Base-by-base conservation (phyloP, 2,113 vertebrate genomes). In the Sylvietta virens region DNA sequence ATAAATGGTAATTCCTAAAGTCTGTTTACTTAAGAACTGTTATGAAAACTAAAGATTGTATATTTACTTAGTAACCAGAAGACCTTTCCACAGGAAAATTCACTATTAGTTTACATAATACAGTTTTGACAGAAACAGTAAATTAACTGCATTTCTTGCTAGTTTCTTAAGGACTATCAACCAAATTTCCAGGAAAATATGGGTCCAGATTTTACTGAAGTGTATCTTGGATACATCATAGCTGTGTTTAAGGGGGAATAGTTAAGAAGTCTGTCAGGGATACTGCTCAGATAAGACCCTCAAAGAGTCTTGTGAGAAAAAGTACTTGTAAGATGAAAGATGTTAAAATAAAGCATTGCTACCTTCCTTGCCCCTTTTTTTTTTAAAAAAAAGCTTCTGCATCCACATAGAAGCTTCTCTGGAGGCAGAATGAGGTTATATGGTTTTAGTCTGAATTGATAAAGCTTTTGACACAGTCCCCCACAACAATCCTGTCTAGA, bases 61-160 rank as follows among this genome's bases (percentile, higher is more conserved):
- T 88, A 57, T 66, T 91, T 45, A 42, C 24, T 62, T 69, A 47
- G 4, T 48, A 84, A 86, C 19, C 7, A 54, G 35, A 58, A 69
- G 66, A 74, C 13, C 7, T 21, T 54, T 83, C 12, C 37, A 79
- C 4, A 3, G 40, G 15, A 91, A 74, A 26, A 56, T 45, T n/a
- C 88, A 10, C 26, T 67, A 0, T 65, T 61, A 8, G 44, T 83
- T 65, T 67, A 33, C 17, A 2, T 48, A 91, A 21, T 0, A 0
- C 10, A 33, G 21, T 84, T 91, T 60, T 57, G 17, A 64, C 20
- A 56, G 56, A 78, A 94, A 24, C 15, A 33, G 3, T 56, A 67
- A 44, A 40, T 47, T 19, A 44, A 11, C 3, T n/a, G 2, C 45
- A 13, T 81, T 86, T 88, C 28, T 24, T 78, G 11, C 10, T 86